A percentile compares a stretch with the other conserved stretches of the same genome.
phyloP scores from a whole-genome alignment of 2,888 invertebrate species.

The Eulithis testata region DNA sequence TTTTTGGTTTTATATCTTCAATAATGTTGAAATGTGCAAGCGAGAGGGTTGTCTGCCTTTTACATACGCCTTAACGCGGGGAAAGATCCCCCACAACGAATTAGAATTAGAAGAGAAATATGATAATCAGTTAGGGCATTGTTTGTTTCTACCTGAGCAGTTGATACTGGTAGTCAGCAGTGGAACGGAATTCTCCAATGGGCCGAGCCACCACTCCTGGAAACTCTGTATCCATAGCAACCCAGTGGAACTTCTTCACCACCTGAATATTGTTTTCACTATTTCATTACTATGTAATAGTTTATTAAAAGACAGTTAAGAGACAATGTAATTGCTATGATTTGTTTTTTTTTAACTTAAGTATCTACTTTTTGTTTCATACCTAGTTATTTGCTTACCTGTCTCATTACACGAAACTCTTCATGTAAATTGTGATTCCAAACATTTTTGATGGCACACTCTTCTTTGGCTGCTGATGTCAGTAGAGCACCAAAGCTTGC shows the following conservation, averaged over 20 bases:
- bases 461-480: conserved; percentile 85
- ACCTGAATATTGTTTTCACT: conserved; percentile 70
- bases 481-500: conserved; percentile 86
- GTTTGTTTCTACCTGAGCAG: conserved; percentile 86
- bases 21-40: too few relatives aligned
- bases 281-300: background rate
- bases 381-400: conserved; percentile 83
- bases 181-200: conserved; percentile 96
- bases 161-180: conserved; percentile 97
- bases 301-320: too few relatives aligned
- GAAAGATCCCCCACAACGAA: too few relatives aligned
- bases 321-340: too few relatives aligned
- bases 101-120: too few relatives aligned
- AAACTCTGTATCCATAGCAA: conserved; percentile 99
- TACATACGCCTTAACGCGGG: too few relatives aligned
- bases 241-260: conserved; percentile 92
- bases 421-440: conserved; percentile 99
- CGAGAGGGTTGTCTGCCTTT: too few relatives aligned
- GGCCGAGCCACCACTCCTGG: conserved; percentile 99
- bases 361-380: too few relatives aligned
- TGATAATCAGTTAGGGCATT: background rate
- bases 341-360: too few relatives aligned
- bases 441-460: conserved; percentile 98
- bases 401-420: conserved; percentile 97
- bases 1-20: too few relatives aligned